Evolutionary conservation across 2,797 vertebrate species (phyloP).

Genomic region (Pseudotriccus pelzelni): DNA sequence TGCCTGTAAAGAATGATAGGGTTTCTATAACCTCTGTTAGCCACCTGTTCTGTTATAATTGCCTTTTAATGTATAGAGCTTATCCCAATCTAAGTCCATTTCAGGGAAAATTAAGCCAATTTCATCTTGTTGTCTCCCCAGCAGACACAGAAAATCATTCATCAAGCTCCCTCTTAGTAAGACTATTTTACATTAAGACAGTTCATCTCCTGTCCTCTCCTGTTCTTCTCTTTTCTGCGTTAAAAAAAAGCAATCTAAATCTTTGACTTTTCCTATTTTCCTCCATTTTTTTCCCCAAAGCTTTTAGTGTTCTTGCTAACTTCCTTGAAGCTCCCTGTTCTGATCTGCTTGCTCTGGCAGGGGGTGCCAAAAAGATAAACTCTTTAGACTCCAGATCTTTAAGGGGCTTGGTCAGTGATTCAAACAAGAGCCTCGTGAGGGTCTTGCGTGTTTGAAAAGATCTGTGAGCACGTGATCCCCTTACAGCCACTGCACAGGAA

Average conservation of each 20-base stretch:
- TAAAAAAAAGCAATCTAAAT: background rate
- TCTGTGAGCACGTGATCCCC: background rate
- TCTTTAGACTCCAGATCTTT: background rate
- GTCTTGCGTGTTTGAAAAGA: background rate
- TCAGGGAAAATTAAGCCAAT: conserved; percentile 39
- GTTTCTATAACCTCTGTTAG: background rate
- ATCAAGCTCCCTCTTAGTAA: conserved; percentile 1
- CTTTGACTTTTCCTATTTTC: background rate
- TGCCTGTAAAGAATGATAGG: background rate
- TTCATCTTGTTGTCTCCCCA: background rate
- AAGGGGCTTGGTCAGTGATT: background rate
- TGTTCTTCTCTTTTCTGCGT: background rate
- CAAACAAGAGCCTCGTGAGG: rapidly evolving
- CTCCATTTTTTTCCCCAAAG: background rate
- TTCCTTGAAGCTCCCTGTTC: background rate
- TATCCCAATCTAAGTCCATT: background rate
- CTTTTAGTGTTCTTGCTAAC: background rate
- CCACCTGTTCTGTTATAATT: background rate
- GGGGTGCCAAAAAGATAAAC: background rate
- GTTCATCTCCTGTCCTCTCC: background rate
- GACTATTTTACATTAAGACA: background rate
- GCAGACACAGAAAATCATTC: conserved; percentile 15
- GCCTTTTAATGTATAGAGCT: conserved; percentile 10
- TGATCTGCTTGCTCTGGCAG: background rate
- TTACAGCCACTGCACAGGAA: background rate